Percentiles rank a stretch among this genome's conserved stretches.
phyloP scores from a whole-genome alignment of 2,113 vertebrate genomes.

The Dasyprocta punctata region DNA sequence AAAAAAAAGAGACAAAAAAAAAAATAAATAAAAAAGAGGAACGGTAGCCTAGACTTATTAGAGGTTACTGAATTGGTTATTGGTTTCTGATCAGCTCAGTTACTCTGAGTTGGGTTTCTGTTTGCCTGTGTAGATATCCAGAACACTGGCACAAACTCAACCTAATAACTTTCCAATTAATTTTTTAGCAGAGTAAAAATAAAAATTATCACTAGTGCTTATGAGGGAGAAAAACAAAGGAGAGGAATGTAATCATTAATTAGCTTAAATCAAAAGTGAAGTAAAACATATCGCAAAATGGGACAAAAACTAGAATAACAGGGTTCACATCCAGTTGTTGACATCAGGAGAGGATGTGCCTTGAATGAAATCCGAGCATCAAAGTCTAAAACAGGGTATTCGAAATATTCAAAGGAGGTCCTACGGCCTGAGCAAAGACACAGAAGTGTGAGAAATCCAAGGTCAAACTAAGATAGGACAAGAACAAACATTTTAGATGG shows the following conservation, averaged over 20 bases:
- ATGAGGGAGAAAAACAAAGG: not conserved
- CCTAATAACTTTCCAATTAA: not conserved
- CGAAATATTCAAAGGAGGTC: not conserved
- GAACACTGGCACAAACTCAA: not conserved
- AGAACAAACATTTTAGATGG: not conserved
- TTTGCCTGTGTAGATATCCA: not conserved
- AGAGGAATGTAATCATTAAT: not conserved
- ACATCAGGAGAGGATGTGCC: not conserved
- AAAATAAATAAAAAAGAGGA: not conserved
- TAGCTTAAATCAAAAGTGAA: slow-evolving; percentile 30
- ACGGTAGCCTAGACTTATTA: not conserved
- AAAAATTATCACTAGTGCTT: no score
- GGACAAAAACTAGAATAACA: not conserved
- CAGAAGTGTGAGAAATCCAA: not conserved
- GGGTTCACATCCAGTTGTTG: not conserved
- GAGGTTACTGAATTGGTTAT: not conserved
- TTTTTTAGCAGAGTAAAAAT: not conserved
- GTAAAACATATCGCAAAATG: not conserved
- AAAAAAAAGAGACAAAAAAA: no score
- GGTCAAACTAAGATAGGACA: not conserved
- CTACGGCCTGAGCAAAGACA: not conserved
- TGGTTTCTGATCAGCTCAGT: not conserved
- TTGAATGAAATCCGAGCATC: not conserved
- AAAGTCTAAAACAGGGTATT: not conserved
- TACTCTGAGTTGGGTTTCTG: not conserved